These are phyloP conservation scores for Acanthococcus lagerstroemiae DNA, from an alignment of 2,888 invertebrate genomes.

Conservation along the genomic window DNA sequence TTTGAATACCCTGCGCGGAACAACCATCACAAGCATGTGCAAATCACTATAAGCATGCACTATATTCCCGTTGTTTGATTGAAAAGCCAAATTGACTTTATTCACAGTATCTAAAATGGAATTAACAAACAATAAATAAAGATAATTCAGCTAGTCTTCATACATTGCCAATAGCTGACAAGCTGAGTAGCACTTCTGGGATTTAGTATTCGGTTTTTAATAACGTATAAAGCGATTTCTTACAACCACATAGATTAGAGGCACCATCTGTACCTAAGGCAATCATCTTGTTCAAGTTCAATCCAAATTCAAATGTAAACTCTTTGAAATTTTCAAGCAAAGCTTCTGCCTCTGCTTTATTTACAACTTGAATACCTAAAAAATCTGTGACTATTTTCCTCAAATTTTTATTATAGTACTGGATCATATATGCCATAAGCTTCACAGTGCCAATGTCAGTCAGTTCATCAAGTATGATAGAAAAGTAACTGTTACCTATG, in stretches of 20 bases:
- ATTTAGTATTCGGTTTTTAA: conserved; percentile 34
- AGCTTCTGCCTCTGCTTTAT: conserved; percentile 32
- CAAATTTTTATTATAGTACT: conserved; percentile 35
- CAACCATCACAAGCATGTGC: conserved; percentile 26
- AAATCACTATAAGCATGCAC: conserved; percentile 33
- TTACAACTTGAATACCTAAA: conserved; percentile 35
- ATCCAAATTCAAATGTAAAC: conserved; percentile 23
- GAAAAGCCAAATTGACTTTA: conserved; percentile 34
- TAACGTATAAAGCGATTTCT: conserved; percentile 31
- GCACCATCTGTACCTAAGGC: conserved; percentile 38
- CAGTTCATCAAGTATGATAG: background rate
- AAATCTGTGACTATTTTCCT: conserved; percentile 35
- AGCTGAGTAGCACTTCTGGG: conserved; percentile 34
- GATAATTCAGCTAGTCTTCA: conserved; percentile 33
- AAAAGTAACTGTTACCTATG: background rate
- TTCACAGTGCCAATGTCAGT: background rate
- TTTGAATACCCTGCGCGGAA: conserved; percentile 32
- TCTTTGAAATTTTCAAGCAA: conserved; percentile 27
- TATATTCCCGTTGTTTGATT: conserved; percentile 34
- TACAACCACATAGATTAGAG: conserved; percentile 34
- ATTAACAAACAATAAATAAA: conserved; percentile 36
- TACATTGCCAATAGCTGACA: conserved; percentile 34
- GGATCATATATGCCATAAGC: conserved; percentile 34
- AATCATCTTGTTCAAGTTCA: conserved; percentile 33
- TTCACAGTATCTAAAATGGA: conserved; percentile 34